A percentile compares a stretch with the other conserved stretches of the same genome.
These are phyloP conservation scores for Drosophila lacteicornis DNA, from an alignment of 1,140 invertebrate genomes.

Conservation along the genomic window DNA sequence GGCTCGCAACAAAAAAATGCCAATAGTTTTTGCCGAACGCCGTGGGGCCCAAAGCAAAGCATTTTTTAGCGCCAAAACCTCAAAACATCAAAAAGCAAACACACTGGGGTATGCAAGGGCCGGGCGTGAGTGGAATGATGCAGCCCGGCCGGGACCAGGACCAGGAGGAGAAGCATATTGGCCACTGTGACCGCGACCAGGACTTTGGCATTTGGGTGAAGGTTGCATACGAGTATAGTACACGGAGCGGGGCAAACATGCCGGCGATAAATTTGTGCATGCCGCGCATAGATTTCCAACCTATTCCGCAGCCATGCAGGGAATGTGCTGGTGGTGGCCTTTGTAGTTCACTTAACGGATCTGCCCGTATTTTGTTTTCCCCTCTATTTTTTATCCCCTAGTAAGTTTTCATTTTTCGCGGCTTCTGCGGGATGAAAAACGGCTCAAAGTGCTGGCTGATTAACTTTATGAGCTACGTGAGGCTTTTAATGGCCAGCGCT, in stretches of 20 bases:
- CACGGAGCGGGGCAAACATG: conserved; percentile 39
- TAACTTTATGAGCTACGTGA: conserved; percentile 81
- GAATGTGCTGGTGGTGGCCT: conserved; percentile 55
- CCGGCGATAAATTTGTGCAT: conserved; percentile 81
- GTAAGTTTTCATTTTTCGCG: conserved; percentile 17
- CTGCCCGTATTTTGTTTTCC: background rate
- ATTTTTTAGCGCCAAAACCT: conserved; percentile 79
- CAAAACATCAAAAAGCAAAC: conserved; percentile 81
- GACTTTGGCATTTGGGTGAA: conserved; percentile 77
- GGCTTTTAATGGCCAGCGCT: conserved; percentile 65
- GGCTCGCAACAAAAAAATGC: conserved; percentile 54
- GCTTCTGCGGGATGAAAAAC: conserved; percentile 37
- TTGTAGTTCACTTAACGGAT: conserved; percentile 62
- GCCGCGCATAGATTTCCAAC: conserved; percentile 75
- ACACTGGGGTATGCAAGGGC: conserved; percentile 9
- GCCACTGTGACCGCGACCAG: conserved; percentile 56
- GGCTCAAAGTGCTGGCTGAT: conserved; percentile 61
- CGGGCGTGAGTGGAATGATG: conserved; percentile 29
- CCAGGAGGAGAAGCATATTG: conserved; percentile 62
- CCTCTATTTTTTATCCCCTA: background rate
- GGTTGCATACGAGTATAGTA: conserved; percentile 53
- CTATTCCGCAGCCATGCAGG: conserved; percentile 60
- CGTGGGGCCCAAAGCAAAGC: conserved; percentile 55
- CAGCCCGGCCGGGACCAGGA: conserved; percentile 28
- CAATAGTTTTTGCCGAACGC: conserved; percentile 73